These are phyloP conservation scores for Antennarius striatus DNA, from an alignment of 2,113 vertebrate species.

Conservation along the genomic window DNA sequence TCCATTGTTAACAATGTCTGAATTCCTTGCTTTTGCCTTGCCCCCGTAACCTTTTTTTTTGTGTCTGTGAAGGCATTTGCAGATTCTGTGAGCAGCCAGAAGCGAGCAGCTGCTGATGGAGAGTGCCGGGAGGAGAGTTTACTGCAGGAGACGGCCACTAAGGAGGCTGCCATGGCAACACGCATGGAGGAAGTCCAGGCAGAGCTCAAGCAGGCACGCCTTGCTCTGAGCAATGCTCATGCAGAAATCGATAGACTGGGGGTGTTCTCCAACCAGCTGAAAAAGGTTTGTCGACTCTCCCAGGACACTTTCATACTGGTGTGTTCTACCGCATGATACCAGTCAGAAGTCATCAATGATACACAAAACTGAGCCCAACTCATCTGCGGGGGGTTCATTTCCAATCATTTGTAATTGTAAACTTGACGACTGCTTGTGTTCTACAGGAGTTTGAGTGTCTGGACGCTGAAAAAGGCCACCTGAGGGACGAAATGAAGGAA, in stretches of 20 bases:
- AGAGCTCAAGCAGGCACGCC: slow-evolving; percentile 79
- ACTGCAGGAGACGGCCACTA: slow-evolving; percentile 82
- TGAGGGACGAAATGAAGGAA: slow-evolving; percentile 84
- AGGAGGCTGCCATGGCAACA: slow-evolving; percentile 82
- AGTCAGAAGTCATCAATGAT: neutral
- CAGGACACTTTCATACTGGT: neutral
- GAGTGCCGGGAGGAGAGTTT: slow-evolving; percentile 83
- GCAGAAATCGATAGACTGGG: slow-evolving; percentile 81
- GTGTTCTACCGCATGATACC: neutral
- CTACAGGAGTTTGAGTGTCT: slow-evolving; percentile 79
- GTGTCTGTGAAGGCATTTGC: slow-evolving; percentile 78
- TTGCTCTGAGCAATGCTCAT: slow-evolving; percentile 72
- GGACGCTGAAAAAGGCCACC: slow-evolving; percentile 78
- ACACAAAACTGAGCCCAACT: neutral
- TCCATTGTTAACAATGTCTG: slow-evolving; percentile 5
- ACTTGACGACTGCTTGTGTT: slow-evolving; percentile 20
- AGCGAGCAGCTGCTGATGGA: slow-evolving; percentile 83
- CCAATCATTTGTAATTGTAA: neutral
- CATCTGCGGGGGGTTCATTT: no score
- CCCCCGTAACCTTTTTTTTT: neutral
- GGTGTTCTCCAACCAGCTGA: slow-evolving; percentile 73
- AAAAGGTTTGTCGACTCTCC: slow-evolving; percentile 75
- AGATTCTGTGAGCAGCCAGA: slow-evolving; percentile 84
- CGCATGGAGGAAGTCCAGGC: slow-evolving; percentile 81
- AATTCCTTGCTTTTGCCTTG: neutral